Evolutionary conservation across 2,888 invertebrate genomes (phyloP).

Genomic region (Cerastis leucographa): DNA sequence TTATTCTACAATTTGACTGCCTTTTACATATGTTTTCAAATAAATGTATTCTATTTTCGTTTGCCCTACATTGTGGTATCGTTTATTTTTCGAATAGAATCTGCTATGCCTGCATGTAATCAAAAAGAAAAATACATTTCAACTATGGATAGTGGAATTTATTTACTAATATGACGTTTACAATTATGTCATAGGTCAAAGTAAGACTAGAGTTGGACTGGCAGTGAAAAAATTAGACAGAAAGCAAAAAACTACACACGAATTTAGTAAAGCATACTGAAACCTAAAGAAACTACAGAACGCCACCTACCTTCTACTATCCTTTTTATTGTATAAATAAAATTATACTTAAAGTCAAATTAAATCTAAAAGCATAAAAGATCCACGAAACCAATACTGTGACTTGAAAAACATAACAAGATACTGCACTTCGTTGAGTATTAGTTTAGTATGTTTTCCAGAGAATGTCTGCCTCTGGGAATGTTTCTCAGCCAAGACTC

Average conservation of each 20-base stretch:
- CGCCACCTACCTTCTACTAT: too few species aligned
- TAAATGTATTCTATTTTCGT: background rate
- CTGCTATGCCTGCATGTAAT: background rate
- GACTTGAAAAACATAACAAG: too few species aligned
- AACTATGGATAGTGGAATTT: background rate
- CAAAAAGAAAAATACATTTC: background rate
- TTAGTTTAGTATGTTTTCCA: too few species aligned
- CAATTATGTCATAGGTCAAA: conserved; percentile 8
- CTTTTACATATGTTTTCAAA: background rate
- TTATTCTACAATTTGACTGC: background rate
- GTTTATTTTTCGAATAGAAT: background rate
- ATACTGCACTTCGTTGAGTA: too few species aligned
- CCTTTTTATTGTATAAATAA: too few species aligned
- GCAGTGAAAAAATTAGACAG: background rate
- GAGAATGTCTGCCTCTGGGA: background rate
- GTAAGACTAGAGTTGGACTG: background rate
- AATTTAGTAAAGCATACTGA: background rate
- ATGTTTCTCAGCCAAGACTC: too few species aligned
- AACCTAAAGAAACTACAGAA: too few species aligned
- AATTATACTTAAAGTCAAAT: background rate
- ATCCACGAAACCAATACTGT: background rate
- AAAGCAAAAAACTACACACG: background rate
- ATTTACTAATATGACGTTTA: background rate
- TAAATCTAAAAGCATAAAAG: background rate
- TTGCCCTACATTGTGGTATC: background rate